phyloP scores from a whole-genome alignment of 2,797 vertebrate species.

The Pangasius larnaudii region DNA sequence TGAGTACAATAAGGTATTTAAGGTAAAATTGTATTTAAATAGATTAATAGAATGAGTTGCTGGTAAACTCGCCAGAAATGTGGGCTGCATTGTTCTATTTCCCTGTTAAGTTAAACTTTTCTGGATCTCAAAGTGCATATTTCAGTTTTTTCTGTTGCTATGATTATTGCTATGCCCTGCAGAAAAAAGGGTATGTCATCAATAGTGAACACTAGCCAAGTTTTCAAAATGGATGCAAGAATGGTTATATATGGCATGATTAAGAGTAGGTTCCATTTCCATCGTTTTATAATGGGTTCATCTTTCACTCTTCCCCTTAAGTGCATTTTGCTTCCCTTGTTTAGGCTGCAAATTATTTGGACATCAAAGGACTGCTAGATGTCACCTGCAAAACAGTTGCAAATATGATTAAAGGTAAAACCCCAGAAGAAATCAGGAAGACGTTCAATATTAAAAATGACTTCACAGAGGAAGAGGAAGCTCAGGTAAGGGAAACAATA shows the following conservation, averaged over 20 bases:
- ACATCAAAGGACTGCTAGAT: constrained; percentile 95
- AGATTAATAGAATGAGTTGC: background rate
- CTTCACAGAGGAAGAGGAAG: constrained; percentile 99
- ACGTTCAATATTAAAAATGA: constrained; percentile 99
- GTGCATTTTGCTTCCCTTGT: constrained; percentile 55
- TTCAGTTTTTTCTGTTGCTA: too few relatives aligned
- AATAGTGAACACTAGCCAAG: background rate
- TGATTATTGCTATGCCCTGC: background rate
- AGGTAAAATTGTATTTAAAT: background rate
- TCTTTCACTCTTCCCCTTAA: constrained; percentile 1
- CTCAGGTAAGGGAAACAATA: constrained; percentile 83
- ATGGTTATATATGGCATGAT: background rate
- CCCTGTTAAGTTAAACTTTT: background rate
- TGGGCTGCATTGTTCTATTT: background rate
- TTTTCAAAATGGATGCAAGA: background rate
- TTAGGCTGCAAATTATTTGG: constrained; percentile 98
- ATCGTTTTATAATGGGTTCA: constrained; percentile 9
- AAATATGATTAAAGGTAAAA: constrained; percentile 98
- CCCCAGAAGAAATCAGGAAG: constrained; percentile 98
- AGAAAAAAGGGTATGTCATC: background rate
- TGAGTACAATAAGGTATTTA: background rate
- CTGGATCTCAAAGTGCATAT: background rate
- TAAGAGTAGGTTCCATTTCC: constrained; percentile 16
- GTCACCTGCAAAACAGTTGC: constrained; percentile 96
- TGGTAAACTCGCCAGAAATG: background rate